Evolutionary conservation across 1,140 invertebrate species (phyloP).

Genomic region (Halictus rubicundus): DNA sequence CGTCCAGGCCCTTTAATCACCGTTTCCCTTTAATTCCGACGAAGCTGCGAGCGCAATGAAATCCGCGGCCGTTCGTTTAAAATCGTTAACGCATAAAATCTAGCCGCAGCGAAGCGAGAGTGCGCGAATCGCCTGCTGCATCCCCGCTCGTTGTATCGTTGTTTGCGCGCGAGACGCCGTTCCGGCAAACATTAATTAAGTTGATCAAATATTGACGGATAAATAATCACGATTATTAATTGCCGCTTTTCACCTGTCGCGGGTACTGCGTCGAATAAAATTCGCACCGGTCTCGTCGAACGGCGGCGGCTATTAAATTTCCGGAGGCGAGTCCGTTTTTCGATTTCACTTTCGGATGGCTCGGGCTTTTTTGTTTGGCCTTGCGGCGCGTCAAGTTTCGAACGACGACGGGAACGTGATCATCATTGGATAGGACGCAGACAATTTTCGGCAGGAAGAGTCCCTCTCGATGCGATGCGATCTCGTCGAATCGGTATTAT

Average conservation of each 20-base stretch:
- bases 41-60: conserved; percentile 6
- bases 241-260: background rate
- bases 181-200: conserved; percentile 33
- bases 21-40: conserved; percentile 25
- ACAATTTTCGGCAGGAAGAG: background rate
- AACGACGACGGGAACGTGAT: no score
- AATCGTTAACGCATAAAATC: conserved; percentile 28
- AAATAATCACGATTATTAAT: conserved; percentile 44
- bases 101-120: background rate
- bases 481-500: conserved; percentile 23
- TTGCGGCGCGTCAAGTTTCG: conserved; percentile 5
- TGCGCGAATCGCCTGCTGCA: background rate
- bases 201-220: conserved; percentile 41
- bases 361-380: background rate
- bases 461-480: background rate
- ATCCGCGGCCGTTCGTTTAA: conserved; percentile 10
- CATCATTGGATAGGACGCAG: no score
- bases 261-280: background rate
- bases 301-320: background rate
- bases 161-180: conserved; percentile 8
- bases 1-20: background rate
- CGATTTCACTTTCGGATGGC: background rate
- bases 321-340: background rate
- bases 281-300: background rate
- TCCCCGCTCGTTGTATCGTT: background rate